Evolutionary conservation across 2,888 invertebrate species (phyloP), one percentile per base, ranked within the genome.

Genomic region (Acronicta aceris): DNA sequence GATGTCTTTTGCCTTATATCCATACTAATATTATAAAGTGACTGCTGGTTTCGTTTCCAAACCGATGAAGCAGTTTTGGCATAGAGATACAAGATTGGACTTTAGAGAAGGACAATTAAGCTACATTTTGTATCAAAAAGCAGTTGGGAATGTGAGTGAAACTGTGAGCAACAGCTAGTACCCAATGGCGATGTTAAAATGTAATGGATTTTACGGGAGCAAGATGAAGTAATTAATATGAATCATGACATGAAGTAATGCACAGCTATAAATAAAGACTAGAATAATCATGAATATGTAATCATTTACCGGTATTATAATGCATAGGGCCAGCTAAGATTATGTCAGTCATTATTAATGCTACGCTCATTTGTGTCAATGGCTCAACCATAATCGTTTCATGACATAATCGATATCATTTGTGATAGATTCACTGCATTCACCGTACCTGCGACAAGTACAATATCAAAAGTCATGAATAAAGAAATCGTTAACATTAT

Each of bases 321-420:
- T 57, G 61, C 62, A 43, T 41, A 50, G 46, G 47, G 66, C 43
- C 16, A 27, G 52, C 48, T 65, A 17, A 43, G 56, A 49, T 54
- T 55, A 45, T 52, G 51, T 67, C 48, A 49, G 33, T 42, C 51
- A 45, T 57, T 51, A 57, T 66, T 17, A 52, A 66, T 71, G n/a
- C 51, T 52, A 53, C 43, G 53, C 49, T 46, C 41, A 59, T 47
- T 51, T 50, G 17, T 40, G 9, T 12, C 46, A 27, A 49, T 45
- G 54, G 43, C 41, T 55, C 52, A 65, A 51, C 16, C 42, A 42
- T 71, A 45, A 57, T 50, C 43, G 65, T 50, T 65, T 49, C 42
- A 56, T 47, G 60, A 65, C 46, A 49, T 51, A 64, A 59, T 56
- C 27, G 41, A 49, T 13, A 41, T 55, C 27, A 43, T 45, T 52